These are phyloP conservation scores for Rotaria socialis DNA, from an alignment of 2,888 invertebrate genomes.

Conservation along the genomic window DNA sequence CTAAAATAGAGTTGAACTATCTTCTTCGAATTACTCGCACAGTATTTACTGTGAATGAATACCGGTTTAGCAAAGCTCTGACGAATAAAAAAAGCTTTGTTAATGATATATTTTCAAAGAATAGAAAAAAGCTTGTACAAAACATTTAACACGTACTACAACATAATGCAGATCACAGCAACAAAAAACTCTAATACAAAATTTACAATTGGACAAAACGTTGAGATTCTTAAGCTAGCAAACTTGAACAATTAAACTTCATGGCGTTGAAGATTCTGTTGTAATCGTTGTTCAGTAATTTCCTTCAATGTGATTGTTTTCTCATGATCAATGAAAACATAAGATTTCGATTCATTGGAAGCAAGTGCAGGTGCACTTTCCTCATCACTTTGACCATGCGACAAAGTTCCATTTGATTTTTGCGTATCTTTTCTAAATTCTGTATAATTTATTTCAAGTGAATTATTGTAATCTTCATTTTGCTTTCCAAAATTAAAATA, in stretches of 20 bases:
- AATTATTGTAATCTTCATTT: neutral
- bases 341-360: neutral
- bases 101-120: too few species aligned
- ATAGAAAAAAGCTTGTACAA: too few species aligned
- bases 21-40: too few species aligned
- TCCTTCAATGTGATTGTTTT: conserved; percentile 13
- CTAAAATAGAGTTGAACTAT: too few species aligned
- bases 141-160: too few species aligned
- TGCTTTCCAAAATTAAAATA: neutral
- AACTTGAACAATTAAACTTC: neutral
- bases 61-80: too few species aligned
- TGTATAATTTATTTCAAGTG: neutral
- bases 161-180: too few species aligned
- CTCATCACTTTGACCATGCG: neutral
- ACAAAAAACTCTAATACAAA: neutral
- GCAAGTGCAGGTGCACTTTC: neutral
- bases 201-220: neutral
- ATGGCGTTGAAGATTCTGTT: neutral
- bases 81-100: too few species aligned
- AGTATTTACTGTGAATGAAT: too few species aligned
- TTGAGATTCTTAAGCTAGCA: too few species aligned
- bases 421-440: neutral
- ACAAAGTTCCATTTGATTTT: neutral
- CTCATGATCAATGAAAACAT: conserved; percentile 28
- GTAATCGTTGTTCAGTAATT: neutral